These are phyloP conservation scores for Elysia crispata DNA, from an alignment of 2,888 invertebrate species.

Conservation along the genomic window DNA sequence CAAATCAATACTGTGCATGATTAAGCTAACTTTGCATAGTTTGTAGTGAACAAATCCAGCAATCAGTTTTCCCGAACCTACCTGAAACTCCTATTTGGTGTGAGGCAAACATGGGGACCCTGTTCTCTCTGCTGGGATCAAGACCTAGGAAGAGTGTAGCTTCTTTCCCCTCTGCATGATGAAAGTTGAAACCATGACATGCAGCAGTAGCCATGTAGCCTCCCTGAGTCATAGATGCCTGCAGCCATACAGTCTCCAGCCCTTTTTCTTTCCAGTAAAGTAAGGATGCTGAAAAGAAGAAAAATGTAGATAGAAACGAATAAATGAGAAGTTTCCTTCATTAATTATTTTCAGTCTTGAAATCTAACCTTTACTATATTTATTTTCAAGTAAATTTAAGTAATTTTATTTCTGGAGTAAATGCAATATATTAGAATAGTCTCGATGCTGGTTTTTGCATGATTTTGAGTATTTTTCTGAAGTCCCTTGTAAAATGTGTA, in stretches of 20 bases:
- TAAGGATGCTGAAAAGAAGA: slow-evolving; percentile 54
- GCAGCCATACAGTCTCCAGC: slow-evolving; percentile 67
- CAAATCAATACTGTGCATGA: too few relatives aligned
- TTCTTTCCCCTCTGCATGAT: slow-evolving; percentile 71
- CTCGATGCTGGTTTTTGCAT: too few relatives aligned
- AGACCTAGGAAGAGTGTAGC: slow-evolving; percentile 71
- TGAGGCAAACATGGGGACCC: slow-evolving; percentile 71
- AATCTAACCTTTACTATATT: too few relatives aligned
- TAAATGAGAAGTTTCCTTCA: background rate
- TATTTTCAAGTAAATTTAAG: too few relatives aligned
- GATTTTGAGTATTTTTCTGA: too few relatives aligned
- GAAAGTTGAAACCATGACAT: slow-evolving; percentile 69
- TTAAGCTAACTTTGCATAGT: too few relatives aligned
- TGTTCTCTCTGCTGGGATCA: slow-evolving; percentile 50
- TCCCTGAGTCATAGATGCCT: slow-evolving; percentile 64
- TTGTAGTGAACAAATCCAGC: too few relatives aligned
- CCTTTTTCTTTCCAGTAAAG: slow-evolving; percentile 60
- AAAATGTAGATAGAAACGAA: background rate
- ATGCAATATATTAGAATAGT: too few relatives aligned
- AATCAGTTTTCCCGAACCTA: slow-evolving; percentile 44
- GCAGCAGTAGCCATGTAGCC: slow-evolving; percentile 64
- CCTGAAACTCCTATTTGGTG: slow-evolving; percentile 76
- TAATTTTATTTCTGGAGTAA: too few relatives aligned
- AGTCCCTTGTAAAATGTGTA: too few relatives aligned
- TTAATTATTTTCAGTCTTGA: too few relatives aligned